Conservation (phyloP, 2,113 vertebrate species). For the Phalacrocorax pelagicus region DNA sequence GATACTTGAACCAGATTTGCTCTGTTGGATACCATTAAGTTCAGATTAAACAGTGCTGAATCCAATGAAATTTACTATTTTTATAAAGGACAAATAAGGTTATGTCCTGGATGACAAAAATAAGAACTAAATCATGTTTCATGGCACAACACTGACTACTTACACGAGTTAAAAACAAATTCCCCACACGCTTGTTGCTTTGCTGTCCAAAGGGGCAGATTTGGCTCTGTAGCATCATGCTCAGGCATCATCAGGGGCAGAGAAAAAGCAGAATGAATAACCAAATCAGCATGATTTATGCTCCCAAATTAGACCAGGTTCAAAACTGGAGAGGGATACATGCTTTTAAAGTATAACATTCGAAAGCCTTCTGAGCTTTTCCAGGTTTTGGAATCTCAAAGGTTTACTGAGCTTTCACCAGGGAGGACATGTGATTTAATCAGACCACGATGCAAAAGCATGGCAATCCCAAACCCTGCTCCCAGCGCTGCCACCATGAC, state of each 20-base stretch:
- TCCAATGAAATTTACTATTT: conserved; percentile 37
- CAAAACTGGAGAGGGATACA: not conserved
- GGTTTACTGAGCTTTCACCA: not conserved
- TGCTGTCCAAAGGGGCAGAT: not conserved
- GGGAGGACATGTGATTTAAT: conserved; percentile 1
- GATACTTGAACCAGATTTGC: not conserved
- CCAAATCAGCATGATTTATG: not conserved
- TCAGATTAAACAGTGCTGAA: not conserved
- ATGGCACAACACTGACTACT: not conserved
- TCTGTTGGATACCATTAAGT: not conserved
- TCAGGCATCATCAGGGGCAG: not conserved
- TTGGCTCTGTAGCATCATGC: not conserved
- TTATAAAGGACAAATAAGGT: not conserved
- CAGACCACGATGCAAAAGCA: not conserved
- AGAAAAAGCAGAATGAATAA: not conserved
- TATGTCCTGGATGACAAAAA: conserved; percentile 1
- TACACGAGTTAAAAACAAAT: not conserved
- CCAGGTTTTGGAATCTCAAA: not conserved
- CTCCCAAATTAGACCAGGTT: not conserved
- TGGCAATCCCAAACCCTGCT: not conserved
- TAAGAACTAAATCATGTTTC: not conserved
- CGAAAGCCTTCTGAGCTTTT: not conserved
- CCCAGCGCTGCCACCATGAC: not conserved
- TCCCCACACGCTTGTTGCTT: not conserved
- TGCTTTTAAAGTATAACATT: not conserved